Base-by-base conservation (phyloP, 1,140 invertebrate species). In the Trichogramma pretiosum region DNA sequence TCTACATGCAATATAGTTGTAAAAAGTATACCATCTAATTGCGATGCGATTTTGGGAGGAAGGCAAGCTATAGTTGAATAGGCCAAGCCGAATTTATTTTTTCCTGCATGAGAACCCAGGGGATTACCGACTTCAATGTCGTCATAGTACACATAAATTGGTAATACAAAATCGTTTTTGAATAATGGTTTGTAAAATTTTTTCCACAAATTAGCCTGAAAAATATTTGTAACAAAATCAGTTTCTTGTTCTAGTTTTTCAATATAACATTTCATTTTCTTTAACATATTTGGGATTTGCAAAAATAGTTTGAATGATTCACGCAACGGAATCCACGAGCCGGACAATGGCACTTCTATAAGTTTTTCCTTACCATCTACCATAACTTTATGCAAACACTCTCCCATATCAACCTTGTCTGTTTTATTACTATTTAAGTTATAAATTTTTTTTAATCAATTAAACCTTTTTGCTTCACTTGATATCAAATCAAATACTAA, bases 71-170 rank as follows among this genome's bases (percentile, higher is more conserved):
- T 38, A 10, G 16, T 34, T 24, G 43, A 33, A 37, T 56, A 53
- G 14, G 49, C 28, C 3, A 44, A 50, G 13, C 41, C 46, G 19
- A 55, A 48, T 40, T 55, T 55, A 35, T 55, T 44, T 14, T 18
- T 48, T 26, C 51, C 54, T 40, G 51, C 51, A 23, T 52, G 52
- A 48, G 44, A 50, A 16, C 51, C 51, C 14, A 56, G 32, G 9
- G 38, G 11, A 47, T 56, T 56, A 22, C 50, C 48, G 13, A 39
- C 40, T 50, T 56, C 48, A 3, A 57, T 38, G 41, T 58, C 52
- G 18, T 56, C 54, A 48, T 48, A 54, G 38, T 52, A 58, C 13
- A 57, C 16, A 41, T 26, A 52, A 13, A 57, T 3, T 1, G 56
- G 53, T 17, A 55, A 34, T 26, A 55, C 22, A 19, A 48, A 28